phyloP scores from a whole-genome alignment of 2,113 vertebrate species.

The Pungitius pungitius region DNA sequence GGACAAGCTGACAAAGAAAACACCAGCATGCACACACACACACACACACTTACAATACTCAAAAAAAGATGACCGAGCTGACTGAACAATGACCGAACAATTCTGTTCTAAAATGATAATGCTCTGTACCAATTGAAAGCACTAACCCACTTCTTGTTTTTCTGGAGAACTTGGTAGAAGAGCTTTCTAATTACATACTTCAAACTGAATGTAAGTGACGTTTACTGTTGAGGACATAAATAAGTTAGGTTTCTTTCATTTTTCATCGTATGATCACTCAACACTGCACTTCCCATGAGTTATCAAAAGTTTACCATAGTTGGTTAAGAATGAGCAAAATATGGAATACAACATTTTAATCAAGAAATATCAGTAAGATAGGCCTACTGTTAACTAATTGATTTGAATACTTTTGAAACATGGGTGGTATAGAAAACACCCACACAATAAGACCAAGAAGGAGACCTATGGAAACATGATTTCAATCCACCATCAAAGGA shows the following conservation, averaged over 20 bases:
- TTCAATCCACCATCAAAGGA: background rate
- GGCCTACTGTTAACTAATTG: background rate
- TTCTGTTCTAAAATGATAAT: conserved; percentile 21
- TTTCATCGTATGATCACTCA: background rate
- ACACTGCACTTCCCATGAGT: background rate
- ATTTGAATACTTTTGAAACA: background rate
- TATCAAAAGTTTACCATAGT: background rate
- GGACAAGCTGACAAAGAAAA: background rate
- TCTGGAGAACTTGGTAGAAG: background rate
- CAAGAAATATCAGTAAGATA: too few relatives aligned
- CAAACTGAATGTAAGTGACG: background rate
- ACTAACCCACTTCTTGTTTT: conserved; percentile 11
- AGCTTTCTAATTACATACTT: background rate
- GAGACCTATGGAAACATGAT: background rate
- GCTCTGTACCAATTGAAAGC: background rate
- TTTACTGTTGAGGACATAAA: background rate
- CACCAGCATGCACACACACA: background rate
- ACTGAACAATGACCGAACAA: background rate
- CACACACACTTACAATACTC: background rate
- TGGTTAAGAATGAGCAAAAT: background rate
- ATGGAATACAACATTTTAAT: background rate
- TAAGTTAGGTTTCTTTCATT: background rate
- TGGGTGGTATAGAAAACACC: background rate
- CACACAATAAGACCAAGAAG: background rate
- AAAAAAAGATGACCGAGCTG: too few relatives aligned